phyloP scores from a whole-genome alignment of 2,113 vertebrate genomes.

The Saimiri boliviensis region DNA sequence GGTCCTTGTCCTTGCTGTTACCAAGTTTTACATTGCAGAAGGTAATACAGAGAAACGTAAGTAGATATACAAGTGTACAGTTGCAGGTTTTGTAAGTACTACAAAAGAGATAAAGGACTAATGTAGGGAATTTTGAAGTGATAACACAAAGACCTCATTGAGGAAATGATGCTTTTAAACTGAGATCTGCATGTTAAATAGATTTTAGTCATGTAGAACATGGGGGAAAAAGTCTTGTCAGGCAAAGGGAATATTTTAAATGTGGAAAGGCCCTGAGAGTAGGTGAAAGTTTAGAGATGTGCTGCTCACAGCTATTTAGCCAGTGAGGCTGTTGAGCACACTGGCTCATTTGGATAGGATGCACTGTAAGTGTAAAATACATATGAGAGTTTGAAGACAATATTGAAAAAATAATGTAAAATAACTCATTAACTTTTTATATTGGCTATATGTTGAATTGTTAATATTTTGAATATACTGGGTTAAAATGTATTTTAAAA shows the following conservation, averaged over 20 bases:
- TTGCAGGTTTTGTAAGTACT: slow-evolving; percentile 39
- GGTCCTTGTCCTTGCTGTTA: not conserved
- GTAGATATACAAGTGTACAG: not conserved
- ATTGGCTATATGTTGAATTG: not conserved
- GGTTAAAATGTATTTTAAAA: slow-evolving; percentile 32
- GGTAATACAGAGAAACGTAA: not conserved
- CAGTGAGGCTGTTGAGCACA: not conserved
- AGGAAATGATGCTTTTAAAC: not conserved
- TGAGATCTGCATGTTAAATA: not conserved
- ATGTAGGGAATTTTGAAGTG: not conserved
- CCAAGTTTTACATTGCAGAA: not conserved
- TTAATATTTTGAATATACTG: slow-evolving; percentile 25
- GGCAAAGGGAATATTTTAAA: not conserved
- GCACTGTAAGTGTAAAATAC: not conserved
- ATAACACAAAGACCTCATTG: not conserved
- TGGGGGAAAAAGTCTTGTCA: not conserved
- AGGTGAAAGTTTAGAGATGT: not conserved
- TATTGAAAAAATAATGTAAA: slow-evolving; percentile 5
- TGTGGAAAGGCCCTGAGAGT: not conserved
- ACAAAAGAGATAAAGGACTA: not conserved
- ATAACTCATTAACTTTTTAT: not conserved
- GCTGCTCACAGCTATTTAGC: not conserved
- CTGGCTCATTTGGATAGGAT: not conserved
- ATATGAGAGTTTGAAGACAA: not conserved
- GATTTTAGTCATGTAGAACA: not conserved